phyloP scores from a whole-genome alignment of 2,888 invertebrate species.

The Sympetrum striolatum region DNA sequence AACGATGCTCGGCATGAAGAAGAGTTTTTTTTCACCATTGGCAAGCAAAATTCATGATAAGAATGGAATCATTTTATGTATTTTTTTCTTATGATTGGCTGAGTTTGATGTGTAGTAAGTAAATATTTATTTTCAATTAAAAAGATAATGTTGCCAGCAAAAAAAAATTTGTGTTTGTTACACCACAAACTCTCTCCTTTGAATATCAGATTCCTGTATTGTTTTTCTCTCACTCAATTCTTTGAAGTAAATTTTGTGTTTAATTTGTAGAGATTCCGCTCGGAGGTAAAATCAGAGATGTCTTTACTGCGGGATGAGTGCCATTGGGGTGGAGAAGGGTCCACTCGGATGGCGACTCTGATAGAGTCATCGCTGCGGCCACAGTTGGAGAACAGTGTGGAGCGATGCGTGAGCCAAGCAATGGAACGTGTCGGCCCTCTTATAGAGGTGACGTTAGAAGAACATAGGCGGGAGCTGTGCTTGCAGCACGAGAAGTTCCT shows the following conservation, averaged over 20 bases:
- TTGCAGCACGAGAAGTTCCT: neutral
- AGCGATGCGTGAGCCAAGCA: neutral
- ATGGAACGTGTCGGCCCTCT: neutral
- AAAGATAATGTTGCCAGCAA: too few relatives aligned
- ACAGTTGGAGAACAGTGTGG: neutral
- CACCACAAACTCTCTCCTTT: too few relatives aligned
- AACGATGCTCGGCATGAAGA: too few relatives aligned
- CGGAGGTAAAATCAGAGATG: neutral
- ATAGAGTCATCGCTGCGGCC: neutral
- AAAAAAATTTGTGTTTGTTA: too few relatives aligned
- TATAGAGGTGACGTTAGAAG: neutral
- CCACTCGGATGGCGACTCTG: neutral
- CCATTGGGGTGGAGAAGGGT: neutral
- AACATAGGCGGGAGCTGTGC: neutral
- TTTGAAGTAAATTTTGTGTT: neutral
- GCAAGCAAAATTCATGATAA: too few relatives aligned
- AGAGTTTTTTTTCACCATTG: too few relatives aligned
- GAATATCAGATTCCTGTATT: neutral
- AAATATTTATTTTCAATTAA: too few relatives aligned
- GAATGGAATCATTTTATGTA: too few relatives aligned
- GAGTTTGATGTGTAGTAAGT: too few relatives aligned
- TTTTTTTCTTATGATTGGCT: too few relatives aligned
- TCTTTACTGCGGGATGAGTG: neutral
- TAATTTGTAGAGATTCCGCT: neutral
- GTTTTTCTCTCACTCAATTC: neutral